A percentile compares a stretch with the other conserved stretches of the same genome.
These are phyloP conservation scores for Plebejus argus DNA, from an alignment of 2,888 invertebrate species.

Conservation along the genomic window DNA sequence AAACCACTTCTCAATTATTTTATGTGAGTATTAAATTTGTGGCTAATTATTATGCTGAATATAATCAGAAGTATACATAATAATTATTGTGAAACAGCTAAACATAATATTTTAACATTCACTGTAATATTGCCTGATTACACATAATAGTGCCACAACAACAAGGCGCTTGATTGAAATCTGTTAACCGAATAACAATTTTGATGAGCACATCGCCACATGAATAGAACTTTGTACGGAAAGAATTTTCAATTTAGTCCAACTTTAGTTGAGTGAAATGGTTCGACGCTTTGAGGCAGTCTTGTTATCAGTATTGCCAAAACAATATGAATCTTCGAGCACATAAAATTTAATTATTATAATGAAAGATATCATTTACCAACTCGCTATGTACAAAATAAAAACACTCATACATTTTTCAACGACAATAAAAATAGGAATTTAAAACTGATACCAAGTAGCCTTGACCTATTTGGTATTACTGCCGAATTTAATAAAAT, in stretches of 20 bases:
- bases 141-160: background rate
- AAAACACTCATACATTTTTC: too few relatives aligned
- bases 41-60: background rate
- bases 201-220: conserved; percentile 50
- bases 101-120: background rate
- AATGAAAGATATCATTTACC: too few relatives aligned
- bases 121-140: background rate
- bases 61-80: background rate
- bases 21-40: background rate
- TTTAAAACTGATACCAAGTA: too few relatives aligned
- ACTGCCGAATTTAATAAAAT: too few relatives aligned
- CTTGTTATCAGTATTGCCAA: conserved; percentile 23
- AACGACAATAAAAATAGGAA: too few relatives aligned
- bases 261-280: conserved; percentile 52
- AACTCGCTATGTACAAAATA: too few relatives aligned
- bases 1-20: too few relatives aligned
- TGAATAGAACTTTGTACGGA: conserved; percentile 49
- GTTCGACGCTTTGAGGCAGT: conserved; percentile 43
- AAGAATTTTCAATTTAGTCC: conserved; percentile 55
- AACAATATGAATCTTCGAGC: background rate
- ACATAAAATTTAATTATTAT: too few relatives aligned
- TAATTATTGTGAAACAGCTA: background rate
- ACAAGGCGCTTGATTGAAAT: conserved; percentile 42
- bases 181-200: conserved; percentile 50
- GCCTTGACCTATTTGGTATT: too few relatives aligned